Conservation (phyloP, 1,140 invertebrate genomes). For the Gyrodactylus salaris region DNA sequence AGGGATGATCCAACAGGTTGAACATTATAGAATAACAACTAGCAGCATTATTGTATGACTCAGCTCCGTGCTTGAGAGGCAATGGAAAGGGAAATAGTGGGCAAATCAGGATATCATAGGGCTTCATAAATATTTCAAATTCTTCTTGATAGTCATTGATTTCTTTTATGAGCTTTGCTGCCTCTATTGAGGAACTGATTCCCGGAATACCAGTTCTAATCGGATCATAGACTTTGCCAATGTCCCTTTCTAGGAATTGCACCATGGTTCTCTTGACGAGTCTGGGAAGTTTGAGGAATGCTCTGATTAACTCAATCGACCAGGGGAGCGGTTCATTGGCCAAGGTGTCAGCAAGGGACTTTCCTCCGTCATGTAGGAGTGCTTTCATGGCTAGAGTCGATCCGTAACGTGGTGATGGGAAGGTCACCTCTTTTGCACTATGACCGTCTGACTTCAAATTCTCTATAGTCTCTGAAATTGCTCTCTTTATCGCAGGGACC, state of each 20-base stretch:
- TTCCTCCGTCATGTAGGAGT: not conserved
- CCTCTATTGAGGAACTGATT: not conserved
- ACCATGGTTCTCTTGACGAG: not conserved
- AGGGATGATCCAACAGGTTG: not conserved
- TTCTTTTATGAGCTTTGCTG: not conserved
- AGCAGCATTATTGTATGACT: not conserved
- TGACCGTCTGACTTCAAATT: not conserved
- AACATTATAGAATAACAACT: not conserved
- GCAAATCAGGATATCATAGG: not conserved
- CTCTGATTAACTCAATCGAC: not conserved
- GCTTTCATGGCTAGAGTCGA: not conserved
- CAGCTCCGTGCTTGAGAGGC: not conserved
- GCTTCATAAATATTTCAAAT: not conserved
- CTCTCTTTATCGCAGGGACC: not conserved
- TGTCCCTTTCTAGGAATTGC: not conserved
- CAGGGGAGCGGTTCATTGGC: not conserved
- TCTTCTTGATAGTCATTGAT: not conserved
- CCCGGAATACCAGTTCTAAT: not conserved
- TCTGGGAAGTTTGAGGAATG: not conserved
- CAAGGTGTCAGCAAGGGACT: not conserved
- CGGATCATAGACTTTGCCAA: not conserved
- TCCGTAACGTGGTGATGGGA: not conserved
- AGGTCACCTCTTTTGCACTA: not conserved
- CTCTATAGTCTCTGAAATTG: not conserved
- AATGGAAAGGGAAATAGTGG: not conserved